These are phyloP conservation scores for Ceuthmochares aereus DNA, from an alignment of 2,113 vertebrate species.

Conservation along the genomic window DNA sequence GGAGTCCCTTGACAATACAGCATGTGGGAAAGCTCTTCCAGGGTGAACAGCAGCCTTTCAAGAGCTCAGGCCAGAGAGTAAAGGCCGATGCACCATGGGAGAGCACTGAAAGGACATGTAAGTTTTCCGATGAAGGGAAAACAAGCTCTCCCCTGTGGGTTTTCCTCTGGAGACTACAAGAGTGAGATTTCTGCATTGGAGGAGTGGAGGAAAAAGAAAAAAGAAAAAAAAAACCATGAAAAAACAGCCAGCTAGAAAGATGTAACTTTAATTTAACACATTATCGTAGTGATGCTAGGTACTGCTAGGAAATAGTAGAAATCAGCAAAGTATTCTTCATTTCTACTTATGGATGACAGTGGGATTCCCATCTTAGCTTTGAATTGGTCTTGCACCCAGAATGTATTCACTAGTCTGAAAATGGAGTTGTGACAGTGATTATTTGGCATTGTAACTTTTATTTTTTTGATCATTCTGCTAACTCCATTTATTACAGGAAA, in stretches of 20 bases:
- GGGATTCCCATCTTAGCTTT: neutral
- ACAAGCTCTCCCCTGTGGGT: neutral
- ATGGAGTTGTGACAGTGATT: neutral
- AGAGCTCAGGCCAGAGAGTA: constrained; percentile 17
- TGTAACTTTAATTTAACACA: neutral
- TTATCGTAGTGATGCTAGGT: neutral
- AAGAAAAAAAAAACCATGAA: neutral
- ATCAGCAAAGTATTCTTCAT: neutral
- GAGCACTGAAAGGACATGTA: neutral
- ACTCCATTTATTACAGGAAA: neutral
- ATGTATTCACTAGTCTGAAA: neutral
- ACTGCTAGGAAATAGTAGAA: neutral
- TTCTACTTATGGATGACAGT: neutral
- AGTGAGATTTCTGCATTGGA: neutral
- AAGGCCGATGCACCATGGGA: constrained; percentile 17
- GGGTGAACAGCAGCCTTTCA: neutral
- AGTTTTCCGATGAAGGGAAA: neutral
- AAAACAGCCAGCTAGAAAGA: neutral
- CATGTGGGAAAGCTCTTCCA: constrained; percentile 63
- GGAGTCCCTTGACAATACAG: neutral
- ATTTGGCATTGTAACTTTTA: neutral
- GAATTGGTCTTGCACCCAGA: rapidly evolving
- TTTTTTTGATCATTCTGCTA: neutral
- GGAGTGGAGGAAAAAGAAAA: neutral
- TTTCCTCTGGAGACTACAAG: neutral